Evolutionary conservation across 2,113 vertebrate species (phyloP).

Genomic region (Scopus umbretta): DNA sequence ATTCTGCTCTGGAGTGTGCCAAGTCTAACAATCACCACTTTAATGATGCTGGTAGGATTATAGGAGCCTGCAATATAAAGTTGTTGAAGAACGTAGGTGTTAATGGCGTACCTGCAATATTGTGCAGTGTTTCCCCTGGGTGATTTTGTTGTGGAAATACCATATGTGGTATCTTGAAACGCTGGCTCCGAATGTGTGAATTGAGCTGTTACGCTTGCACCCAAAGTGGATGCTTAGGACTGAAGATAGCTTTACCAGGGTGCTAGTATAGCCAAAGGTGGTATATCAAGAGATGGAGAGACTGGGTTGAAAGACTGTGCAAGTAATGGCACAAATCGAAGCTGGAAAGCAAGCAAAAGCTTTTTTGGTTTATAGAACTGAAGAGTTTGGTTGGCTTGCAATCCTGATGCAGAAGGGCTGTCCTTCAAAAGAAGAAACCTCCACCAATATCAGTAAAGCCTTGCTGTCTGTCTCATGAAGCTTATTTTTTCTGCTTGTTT

Average conservation of each 20-base stretch:
- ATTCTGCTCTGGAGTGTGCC: neutral
- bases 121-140: neutral
- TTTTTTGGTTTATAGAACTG: neutral
- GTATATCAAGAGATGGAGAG: neutral
- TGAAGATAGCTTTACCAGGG: neutral
- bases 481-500: neutral
- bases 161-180: neutral
- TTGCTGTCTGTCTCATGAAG: neutral
- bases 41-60: neutral
- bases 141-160: neutral
- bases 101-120: neutral
- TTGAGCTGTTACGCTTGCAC: accelerated
- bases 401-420: neutral
- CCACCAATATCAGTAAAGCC: neutral
- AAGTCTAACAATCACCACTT: neutral
- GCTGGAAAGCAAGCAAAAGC: neutral
- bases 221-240: neutral
- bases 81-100: neutral
- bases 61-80: neutral
- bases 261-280: neutral
- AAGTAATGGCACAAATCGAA: neutral
- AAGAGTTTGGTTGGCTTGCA: neutral
- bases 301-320: accelerated
- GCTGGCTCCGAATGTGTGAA: neutral
- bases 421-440: neutral